Base-by-base conservation (phyloP, 2,797 vertebrate genomes). In the Melanotaenia parkinsoni region DNA sequence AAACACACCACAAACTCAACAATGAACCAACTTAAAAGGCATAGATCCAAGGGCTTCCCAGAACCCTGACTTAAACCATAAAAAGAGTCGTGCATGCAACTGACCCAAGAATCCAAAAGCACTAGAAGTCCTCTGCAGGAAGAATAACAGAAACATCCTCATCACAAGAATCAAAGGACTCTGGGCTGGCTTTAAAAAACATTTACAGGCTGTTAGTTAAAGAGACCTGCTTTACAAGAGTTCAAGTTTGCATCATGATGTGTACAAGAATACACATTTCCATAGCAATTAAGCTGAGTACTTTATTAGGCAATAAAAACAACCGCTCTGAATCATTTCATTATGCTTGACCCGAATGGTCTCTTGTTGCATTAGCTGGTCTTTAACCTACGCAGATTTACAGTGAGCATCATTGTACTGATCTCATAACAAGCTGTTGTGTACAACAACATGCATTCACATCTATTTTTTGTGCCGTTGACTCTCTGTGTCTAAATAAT, bases 401-500 rank as follows among this genome's bases (percentile, higher is more conserved):
- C 54, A 62, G 20, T 50, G 30, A 28, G 61, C 33, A 54, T 56
- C 28, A 60, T 11, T 64, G 63, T 72, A 53, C 58, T 38, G 3
- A 45, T 74, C 71, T 82, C 53, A 61, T 57, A 59, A 71, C 43
- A 50, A 57, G 63, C 72, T 75, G 58, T 63, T 71, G 68, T 72
- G 69, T 69, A 59, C 13, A 50, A 35, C 67, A 64, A 67, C 63
- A 26, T 47, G 56, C 58, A 63, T 74, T 77, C 60, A 67, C 63
- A 70, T 74, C 73, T 38, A 73, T 74, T 80, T 28, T 80, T 59
- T 74, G 79, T 58, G 64, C 45, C 28, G 47, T 58, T 60, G 26
- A 24, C 61, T 76, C 70, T 81, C 70, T 72, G 53, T 22, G 45
- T 84, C 70, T 76, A 58, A 79, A 84, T 54, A 70, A 88, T 47